phyloP scores from a whole-genome alignment of 2,113 vertebrate genomes.

The Natator depressus region DNA sequence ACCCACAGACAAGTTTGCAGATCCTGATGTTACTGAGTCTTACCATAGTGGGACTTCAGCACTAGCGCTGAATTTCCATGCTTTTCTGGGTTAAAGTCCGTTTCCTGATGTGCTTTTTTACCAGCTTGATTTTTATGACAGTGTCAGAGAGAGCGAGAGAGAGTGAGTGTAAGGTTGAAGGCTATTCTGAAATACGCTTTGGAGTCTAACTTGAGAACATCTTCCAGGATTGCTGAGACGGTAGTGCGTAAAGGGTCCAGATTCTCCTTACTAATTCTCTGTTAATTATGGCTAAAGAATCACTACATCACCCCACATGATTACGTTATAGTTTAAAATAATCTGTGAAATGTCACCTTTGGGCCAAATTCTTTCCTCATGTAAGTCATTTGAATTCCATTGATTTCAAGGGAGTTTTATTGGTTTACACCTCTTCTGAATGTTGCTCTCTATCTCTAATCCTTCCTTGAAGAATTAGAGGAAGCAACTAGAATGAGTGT shows the following conservation, averaged over 20 bases:
- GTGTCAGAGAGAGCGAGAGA: neutral
- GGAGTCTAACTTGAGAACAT: neutral
- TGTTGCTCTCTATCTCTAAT: neutral
- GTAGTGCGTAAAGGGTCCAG: neutral
- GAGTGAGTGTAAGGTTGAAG: neutral
- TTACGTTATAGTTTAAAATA: neutral
- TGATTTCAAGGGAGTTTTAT: neutral
- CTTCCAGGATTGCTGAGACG: neutral
- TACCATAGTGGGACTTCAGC: neutral
- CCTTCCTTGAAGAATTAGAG: neutral
- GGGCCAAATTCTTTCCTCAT: neutral
- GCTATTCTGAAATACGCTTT: neutral
- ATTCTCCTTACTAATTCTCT: neutral
- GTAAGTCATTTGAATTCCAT: neutral
- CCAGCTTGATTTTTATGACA: neutral
- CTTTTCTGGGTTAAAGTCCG: neutral
- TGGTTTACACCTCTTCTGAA: neutral
- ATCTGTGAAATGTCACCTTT: neutral
- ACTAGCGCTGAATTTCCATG: neutral
- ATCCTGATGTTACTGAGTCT: neutral
- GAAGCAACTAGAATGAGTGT: neutral
- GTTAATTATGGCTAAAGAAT: neutral
- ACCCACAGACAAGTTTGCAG: neutral
- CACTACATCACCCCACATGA: neutral
- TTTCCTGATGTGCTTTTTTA: neutral